Base-by-base conservation (phyloP, 2,888 invertebrate species). In the Nematopogon swammerdamellus region DNA sequence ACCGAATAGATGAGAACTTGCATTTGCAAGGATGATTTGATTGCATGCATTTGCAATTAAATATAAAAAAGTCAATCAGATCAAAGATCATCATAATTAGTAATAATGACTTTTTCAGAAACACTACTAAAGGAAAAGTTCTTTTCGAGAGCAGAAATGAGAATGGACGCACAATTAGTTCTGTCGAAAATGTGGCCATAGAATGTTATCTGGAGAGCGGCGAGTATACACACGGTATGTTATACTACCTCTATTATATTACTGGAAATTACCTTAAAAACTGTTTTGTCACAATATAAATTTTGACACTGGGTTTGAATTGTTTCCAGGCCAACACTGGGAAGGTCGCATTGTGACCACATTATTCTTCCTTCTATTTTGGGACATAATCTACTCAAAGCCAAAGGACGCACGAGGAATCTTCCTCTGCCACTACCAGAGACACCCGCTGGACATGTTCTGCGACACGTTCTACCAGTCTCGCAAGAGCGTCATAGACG, bases 391-490 rank as follows among this genome's bases (percentile, higher is more conserved):
- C 46, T 74, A 80, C 54, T 69, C 86, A 14, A 74, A 77, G 47
- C 69, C 73, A 1, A 72, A 79, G 1, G 62, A 61, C 8, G 60
- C 64, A 0, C 52, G 52, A 1, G 88, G 89, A 52, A 74, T 83
- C 11, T 93, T 90, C 66, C 72, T 89, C 44, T 83, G 82, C 1
- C 68, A 71, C 3, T 85, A 84, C 62, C 92, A 92, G 64, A 61
- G 67, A 4, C 77, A 72, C n/a, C 95, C 94, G 0, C 68, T 90
- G 4, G 94, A 95, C 68, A 66, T 93, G 57, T 82, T 80, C 60
- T 80, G 82, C 1, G 72, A 74, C 2, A 69, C 82, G 44, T 94
- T 95, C 71, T 89, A 89, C 59, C 49, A 52, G 0, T 86, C 86
- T 57, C 76, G 93, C 47, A 75, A 83, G 62, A 58, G 67, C 0